Evolutionary conservation across 2,797 vertebrate species (phyloP).

Genomic region (Salarias fasciatus): DNA sequence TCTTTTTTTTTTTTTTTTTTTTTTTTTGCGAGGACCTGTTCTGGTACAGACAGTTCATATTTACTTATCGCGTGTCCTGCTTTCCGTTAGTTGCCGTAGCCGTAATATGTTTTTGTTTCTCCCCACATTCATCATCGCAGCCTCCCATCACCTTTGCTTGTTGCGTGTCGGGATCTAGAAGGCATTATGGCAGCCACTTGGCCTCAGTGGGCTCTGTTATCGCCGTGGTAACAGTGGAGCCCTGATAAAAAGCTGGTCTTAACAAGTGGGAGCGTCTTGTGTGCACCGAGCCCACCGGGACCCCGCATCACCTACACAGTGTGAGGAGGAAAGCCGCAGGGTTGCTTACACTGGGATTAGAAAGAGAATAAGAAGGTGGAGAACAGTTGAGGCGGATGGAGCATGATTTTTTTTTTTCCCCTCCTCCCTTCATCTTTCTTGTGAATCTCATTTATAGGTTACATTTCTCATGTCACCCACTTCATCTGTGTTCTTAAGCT

Average conservation of each 20-base stretch:
- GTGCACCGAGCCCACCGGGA: slow-evolving; percentile 34
- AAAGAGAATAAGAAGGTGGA: slow-evolving; percentile 18
- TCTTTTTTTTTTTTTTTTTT: too few species aligned
- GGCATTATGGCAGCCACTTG: slow-evolving; percentile 25
- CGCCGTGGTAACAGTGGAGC: slow-evolving; percentile 51
- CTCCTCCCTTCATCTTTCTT: not conserved
- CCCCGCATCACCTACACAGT: slow-evolving; percentile 37
- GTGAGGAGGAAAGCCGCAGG: slow-evolving; percentile 28
- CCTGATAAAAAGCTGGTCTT: slow-evolving; percentile 61
- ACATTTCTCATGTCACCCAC: slow-evolving; percentile 7
- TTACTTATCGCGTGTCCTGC: slow-evolving; percentile 1
- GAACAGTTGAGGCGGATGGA: slow-evolving; percentile 10
- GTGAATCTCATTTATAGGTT: slow-evolving; percentile 40
- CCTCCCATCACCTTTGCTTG: slow-evolving; percentile 31
- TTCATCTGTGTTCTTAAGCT: slow-evolving; percentile 18
- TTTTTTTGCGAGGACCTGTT: too few species aligned
- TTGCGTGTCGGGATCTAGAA: slow-evolving; percentile 18
- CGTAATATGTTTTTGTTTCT: not conserved
- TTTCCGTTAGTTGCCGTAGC: slow-evolving; percentile 17
- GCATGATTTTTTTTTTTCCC: not conserved
- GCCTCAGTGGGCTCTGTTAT: slow-evolving; percentile 56
- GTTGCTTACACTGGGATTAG: slow-evolving; percentile 31
- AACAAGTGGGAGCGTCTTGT: slow-evolving; percentile 39
- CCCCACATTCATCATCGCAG: slow-evolving; percentile 12
- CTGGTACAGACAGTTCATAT: not conserved